Percentiles rank a stretch among this genome's conserved stretches.
Evolutionary conservation across 2,888 invertebrate species (phyloP).

Genomic region (Malthinus flaveolus): DNA sequence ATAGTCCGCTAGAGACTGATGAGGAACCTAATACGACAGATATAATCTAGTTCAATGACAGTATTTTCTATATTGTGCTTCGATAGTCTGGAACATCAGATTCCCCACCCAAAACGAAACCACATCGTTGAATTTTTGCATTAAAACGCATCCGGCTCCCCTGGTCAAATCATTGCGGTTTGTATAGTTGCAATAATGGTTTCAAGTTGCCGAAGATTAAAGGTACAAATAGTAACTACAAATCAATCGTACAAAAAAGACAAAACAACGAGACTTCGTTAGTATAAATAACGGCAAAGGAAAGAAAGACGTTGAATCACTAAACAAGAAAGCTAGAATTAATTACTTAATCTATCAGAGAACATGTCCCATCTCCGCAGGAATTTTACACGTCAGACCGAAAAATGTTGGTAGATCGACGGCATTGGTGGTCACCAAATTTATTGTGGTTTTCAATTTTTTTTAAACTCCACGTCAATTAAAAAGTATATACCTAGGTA

Average conservation of each 20-base stretch:
- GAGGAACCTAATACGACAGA: too few relatives aligned
- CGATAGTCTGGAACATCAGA: too few relatives aligned
- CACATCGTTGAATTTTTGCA: too few relatives aligned
- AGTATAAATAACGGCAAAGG: constrained; percentile 2
- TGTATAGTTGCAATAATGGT: too few relatives aligned
- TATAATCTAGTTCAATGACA: too few relatives aligned
- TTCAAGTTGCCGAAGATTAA: too few relatives aligned
- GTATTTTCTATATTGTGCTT: too few relatives aligned
- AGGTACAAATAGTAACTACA: too few relatives aligned
- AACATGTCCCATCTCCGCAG: constrained; percentile 44
- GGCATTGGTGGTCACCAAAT: constrained; percentile 23
- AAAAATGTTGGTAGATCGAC: constrained; percentile 19
- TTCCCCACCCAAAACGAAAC: too few relatives aligned
- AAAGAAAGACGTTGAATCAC: neutral
- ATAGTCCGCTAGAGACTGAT: too few relatives aligned
- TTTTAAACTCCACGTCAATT: constrained; percentile 9
- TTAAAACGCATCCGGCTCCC: too few relatives aligned
- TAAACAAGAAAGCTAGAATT: constrained; percentile 35
- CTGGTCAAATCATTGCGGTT: too few relatives aligned
- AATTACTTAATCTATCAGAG: constrained; percentile 54
- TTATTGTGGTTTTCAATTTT: neutral
- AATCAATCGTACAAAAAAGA: neutral
- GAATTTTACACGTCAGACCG: constrained; percentile 25
- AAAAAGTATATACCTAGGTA: neutral
- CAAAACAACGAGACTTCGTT: neutral